These are phyloP conservation scores for Zaprionus tsacasi DNA, from an alignment of 1,140 invertebrate species.

Conservation along the genomic window DNA sequence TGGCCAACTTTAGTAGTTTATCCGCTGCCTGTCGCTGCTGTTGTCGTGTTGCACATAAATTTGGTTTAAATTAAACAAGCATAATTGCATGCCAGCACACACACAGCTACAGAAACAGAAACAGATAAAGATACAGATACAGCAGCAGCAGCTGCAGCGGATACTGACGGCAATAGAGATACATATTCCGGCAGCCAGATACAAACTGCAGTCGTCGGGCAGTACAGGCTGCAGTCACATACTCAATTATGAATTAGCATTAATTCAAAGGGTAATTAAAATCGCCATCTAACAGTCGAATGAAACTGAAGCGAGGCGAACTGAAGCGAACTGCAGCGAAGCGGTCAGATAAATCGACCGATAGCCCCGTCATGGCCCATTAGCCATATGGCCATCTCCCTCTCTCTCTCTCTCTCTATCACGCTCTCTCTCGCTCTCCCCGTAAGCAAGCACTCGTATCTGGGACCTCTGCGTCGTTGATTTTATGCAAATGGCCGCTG, in stretches of 20 bases:
- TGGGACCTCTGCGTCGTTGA: conserved; percentile 18
- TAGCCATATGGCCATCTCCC: conserved; percentile 52
- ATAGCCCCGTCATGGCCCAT: conserved; percentile 34
- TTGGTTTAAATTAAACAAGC: conserved; percentile 69
- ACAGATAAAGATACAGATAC: conserved; percentile 39
- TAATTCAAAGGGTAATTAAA: conserved; percentile 80
- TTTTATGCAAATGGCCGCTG: conserved; percentile 64
- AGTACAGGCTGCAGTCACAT: conserved; percentile 53
- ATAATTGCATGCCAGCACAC: conserved; percentile 63
- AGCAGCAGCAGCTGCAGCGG: neutral
- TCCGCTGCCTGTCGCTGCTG: conserved; percentile 34
- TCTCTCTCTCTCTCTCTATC: conserved; percentile 23
- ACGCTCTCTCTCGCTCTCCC: neutral
- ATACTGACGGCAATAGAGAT: conserved; percentile 4
- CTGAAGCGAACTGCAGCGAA: conserved; percentile 6
- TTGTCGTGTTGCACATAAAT: conserved; percentile 62
- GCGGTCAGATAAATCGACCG: conserved; percentile 17
- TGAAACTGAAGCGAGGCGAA: conserved; percentile 1
- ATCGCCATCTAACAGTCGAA: conserved; percentile 45
- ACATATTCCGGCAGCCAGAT: neutral
- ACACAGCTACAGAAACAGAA: conserved; percentile 24
- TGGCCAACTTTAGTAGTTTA: conserved; percentile 47
- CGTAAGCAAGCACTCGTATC: conserved; percentile 11
- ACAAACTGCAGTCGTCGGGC: neutral
- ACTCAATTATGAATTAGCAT: conserved; percentile 82